Evolutionary conservation across 2,797 vertebrate genomes (phyloP).

Genomic region (Rhinophrynus dorsalis): DNA sequence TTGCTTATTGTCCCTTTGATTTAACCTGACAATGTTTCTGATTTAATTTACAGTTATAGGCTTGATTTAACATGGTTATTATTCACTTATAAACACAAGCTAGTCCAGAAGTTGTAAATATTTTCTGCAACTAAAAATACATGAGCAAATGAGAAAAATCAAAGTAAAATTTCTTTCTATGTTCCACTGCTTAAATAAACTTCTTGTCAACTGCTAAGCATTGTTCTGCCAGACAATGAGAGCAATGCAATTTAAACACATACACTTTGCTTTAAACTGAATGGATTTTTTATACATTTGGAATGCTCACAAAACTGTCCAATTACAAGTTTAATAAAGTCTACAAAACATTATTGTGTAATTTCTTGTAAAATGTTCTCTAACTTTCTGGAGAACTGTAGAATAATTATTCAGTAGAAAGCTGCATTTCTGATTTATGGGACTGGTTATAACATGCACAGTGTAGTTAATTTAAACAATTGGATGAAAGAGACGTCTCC

Average conservation of each 20-base stretch:
- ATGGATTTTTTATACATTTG: too few species aligned
- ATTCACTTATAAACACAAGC: background rate
- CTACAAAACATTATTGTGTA: too few species aligned
- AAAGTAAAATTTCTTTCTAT: conserved; percentile 8
- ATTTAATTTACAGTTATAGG: conserved; percentile 10
- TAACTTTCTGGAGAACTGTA: too few species aligned
- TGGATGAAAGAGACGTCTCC: too few species aligned
- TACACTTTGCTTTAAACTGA: background rate
- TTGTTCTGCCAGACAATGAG: background rate
- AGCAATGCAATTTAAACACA: background rate
- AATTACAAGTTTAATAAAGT: too few species aligned
- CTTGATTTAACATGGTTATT: conserved; percentile 13
- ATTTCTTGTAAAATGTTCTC: too few species aligned
- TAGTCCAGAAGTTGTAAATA: conserved; percentile 5
- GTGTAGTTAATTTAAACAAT: too few species aligned
- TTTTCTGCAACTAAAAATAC: conserved; percentile 6
- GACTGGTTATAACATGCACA: too few species aligned
- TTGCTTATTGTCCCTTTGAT: conserved; percentile 10
- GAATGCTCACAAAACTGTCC: too few species aligned
- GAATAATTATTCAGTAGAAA: too few species aligned
- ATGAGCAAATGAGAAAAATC: conserved; percentile 1
- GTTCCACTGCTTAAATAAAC: background rate
- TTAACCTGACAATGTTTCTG: conserved; percentile 26
- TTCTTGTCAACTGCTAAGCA: conserved; percentile 1
- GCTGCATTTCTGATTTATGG: too few species aligned